phyloP scores from a whole-genome alignment of 2,113 vertebrate genomes.

The Gadus chalcogrammus region DNA sequence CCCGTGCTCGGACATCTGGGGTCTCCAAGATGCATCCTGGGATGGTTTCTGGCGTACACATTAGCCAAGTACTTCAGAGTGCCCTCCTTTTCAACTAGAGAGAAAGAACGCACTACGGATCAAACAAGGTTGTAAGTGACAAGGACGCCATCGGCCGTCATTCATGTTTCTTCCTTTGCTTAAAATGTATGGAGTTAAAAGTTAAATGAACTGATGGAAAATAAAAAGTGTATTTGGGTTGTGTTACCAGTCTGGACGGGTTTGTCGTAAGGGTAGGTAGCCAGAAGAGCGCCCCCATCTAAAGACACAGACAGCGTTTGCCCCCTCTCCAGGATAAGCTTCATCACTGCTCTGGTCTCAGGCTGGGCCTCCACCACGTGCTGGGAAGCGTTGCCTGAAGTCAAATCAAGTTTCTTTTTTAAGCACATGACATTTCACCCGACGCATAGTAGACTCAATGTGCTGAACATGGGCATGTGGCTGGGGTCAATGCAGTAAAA shows the following conservation, averaged over 20 bases:
- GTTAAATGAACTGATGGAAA: too few relatives aligned
- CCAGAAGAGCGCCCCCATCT: slow-evolving; percentile 90
- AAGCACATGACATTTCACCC: neutral
- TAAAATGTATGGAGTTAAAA: too few relatives aligned
- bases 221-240: neutral
- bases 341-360: slow-evolving; percentile 89
- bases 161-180: too few relatives aligned
- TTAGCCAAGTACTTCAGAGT: slow-evolving; percentile 91
- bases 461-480: neutral
- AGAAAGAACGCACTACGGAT: neutral
- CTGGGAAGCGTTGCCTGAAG: slow-evolving; percentile 84
- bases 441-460: neutral
- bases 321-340: slow-evolving; percentile 83
- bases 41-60: slow-evolving; percentile 91
- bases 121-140: neutral
- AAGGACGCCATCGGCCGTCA: too few relatives aligned
- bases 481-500: neutral
- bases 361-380: slow-evolving; percentile 72
- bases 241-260: slow-evolving; percentile 85
- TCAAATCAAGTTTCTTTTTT: neutral
- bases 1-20: slow-evolving; percentile 85
- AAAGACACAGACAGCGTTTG: slow-evolving; percentile 91
- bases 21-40: slow-evolving; percentile 87
- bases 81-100: slow-evolving; percentile 87
- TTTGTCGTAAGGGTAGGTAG: slow-evolving; percentile 92